Evolutionary conservation across 1,140 invertebrate genomes (phyloP), one percentile per base, ranked within the genome.

Genomic region (Ostrea denselamellosa): DNA sequence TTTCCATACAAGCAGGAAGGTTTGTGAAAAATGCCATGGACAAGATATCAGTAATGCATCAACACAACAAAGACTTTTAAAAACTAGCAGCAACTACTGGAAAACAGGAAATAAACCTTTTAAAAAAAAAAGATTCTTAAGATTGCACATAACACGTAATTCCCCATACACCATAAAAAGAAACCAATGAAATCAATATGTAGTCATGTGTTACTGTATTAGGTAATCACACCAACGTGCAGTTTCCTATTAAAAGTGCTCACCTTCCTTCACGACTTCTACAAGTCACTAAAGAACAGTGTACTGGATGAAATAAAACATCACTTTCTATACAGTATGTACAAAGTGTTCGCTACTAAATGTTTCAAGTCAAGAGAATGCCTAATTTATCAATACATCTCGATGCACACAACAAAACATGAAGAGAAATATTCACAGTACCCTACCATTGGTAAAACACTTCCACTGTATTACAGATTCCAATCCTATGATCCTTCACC

Each of bases 161-260:
- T 77, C 28, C 68, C 68, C 68, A 77, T 77, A 77, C 68, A 77
- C 68, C 68, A 28, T 77, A 17, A 28, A 71, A 77, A 77, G 68
- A 77, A 14, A 77, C 2, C 9, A 10, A 14, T 28, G 14, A 34
- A 77, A 28, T 14, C 22, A 17, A 77, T 14, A 22, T 34, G 14
- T 34, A 34, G n/a, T 44, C 14, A 34, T 77, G 9, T 77, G 28
- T 9, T 9, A 77, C 14, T 12, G 68, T 14, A 77, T 12, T 2
- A n/a, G 10, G 58, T 17, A 34, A 34, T 77, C 8, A 77, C 8
- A 34, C 25, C 25, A 0, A 62, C 17, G n/a, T 62, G 12, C 34
- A 44, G 34, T 17, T 2, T 62, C n/a, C 19, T 62, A 7, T 62
- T 62, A 5, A 19, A 62, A 7, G 56, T 19, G 17, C 56, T 62